phyloP scores from a whole-genome alignment of 2,797 vertebrate species.

The Rhyacichthys aspro region DNA sequence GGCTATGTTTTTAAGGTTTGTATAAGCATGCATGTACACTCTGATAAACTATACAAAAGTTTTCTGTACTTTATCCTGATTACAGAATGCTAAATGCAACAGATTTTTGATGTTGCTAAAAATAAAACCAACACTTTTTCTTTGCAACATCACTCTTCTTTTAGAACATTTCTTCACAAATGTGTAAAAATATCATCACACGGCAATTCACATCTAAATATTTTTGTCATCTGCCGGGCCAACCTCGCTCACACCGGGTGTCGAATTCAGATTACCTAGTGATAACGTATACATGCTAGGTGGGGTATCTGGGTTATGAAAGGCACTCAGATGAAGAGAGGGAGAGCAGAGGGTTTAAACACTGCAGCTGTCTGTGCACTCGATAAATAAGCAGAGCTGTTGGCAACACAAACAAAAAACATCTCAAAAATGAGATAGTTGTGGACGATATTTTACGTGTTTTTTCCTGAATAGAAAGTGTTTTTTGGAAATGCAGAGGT shows the following conservation, averaged over 20 bases:
- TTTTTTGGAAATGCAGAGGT: not conserved
- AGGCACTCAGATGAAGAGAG: constrained; percentile 28
- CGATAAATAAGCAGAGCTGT: constrained; percentile 16
- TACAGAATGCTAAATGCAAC: too few relatives aligned
- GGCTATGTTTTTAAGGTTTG: too few relatives aligned
- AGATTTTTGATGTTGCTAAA: too few relatives aligned
- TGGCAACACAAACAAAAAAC: constrained; percentile 24
- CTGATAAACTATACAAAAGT: too few relatives aligned
- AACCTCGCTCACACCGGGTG: not conserved
- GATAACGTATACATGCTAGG: constrained; percentile 39
- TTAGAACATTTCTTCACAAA: too few relatives aligned
- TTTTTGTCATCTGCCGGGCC: not conserved
- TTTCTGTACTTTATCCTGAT: too few relatives aligned
- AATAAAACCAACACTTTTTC: not conserved
- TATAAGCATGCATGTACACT: too few relatives aligned
- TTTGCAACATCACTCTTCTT: too few relatives aligned
- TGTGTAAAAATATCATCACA: too few relatives aligned
- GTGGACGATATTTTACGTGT: not conserved
- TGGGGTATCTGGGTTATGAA: constrained; percentile 28
- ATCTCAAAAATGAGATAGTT: constrained; percentile 3
- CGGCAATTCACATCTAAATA: too few relatives aligned
- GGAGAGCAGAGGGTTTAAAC: constrained; percentile 19
- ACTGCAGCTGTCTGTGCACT: constrained; percentile 35
- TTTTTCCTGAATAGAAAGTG: constrained; percentile 12
- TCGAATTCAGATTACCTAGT: constrained; percentile 36